Evolutionary conservation across 2,888 invertebrate species (phyloP).

Genomic region (Biston stratarius): DNA sequence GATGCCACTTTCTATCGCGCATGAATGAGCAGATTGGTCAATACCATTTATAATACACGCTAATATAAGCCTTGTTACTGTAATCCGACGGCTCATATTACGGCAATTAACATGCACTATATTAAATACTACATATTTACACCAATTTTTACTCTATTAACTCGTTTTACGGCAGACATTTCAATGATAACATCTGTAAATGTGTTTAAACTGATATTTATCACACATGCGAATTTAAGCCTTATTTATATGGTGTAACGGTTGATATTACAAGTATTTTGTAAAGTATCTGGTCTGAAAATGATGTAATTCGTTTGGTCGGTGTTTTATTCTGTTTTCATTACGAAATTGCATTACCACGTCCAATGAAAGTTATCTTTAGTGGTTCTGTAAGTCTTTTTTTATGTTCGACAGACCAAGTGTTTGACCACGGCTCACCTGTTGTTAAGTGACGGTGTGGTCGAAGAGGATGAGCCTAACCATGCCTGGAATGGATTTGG

Average conservation of each 20-base stretch:
- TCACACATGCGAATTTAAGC: background rate
- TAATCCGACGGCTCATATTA: constrained; percentile 5
- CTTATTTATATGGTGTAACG: background rate
- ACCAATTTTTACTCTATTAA: background rate
- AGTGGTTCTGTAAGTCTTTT: background rate
- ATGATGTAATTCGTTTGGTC: constrained; percentile 12
- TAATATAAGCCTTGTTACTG: constrained; percentile 4
- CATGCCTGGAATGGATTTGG: too few species aligned
- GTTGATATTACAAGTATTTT: background rate
- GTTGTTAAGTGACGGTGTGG: too few species aligned
- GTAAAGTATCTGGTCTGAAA: constrained; percentile 6
- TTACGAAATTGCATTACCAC: constrained; percentile 3
- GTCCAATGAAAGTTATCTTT: background rate
- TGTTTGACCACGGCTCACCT: too few species aligned
- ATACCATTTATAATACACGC: constrained; percentile 32
- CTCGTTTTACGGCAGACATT: background rate
- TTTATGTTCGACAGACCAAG: too few species aligned
- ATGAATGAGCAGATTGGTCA: constrained; percentile 55
- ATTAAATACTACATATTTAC: background rate
- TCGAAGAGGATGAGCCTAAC: too few species aligned
- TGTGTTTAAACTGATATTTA: background rate
- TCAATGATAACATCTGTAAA: background rate
- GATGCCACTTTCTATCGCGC: constrained; percentile 46
- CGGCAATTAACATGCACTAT: background rate
- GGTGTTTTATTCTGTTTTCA: constrained; percentile 15